Evolutionary conservation across 2,888 invertebrate genomes (phyloP).

Genomic region (Ophion slaviceki): DNA sequence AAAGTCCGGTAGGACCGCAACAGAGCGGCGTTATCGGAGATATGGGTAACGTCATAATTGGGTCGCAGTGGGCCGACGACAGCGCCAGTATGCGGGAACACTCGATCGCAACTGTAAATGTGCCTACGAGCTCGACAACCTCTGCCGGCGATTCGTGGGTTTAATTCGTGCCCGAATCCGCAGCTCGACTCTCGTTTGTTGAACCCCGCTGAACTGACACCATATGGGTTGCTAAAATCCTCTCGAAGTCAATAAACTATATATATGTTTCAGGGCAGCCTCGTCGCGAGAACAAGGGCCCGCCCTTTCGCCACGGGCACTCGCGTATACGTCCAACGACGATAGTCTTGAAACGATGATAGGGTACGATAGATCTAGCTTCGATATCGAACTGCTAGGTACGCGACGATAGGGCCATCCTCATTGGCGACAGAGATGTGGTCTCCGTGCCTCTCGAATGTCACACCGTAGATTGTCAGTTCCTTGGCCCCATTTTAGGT

Average conservation of each 20-base stretch:
- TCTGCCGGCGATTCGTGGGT: conserved; percentile 85
- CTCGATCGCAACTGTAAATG: conserved; percentile 77
- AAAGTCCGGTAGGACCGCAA: conserved; percentile 72
- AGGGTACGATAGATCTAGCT: neutral
- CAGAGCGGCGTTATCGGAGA: conserved; percentile 69
- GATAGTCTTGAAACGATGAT: neutral
- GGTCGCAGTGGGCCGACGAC: conserved; percentile 77
- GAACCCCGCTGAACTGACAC: conserved; percentile 35
- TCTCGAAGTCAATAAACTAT: conserved; percentile 62
- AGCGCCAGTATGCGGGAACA: conserved; percentile 70
- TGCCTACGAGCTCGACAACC: conserved; percentile 77
- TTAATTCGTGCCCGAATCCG: conserved; percentile 70
- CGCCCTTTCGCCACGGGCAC: neutral
- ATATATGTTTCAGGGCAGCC: conserved; percentile 28
- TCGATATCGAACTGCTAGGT: neutral
- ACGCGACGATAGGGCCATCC: neutral
- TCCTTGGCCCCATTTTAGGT: no score
- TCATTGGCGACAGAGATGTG: neutral
- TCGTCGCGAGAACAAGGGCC: conserved; percentile 6
- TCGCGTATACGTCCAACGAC: neutral
- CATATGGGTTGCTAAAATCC: conserved; percentile 52
- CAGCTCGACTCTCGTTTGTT: neutral
- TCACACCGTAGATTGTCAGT: no score
- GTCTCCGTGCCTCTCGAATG: no score
- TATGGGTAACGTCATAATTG: conserved; percentile 68